Evolutionary conservation across 1,140 invertebrate genomes (phyloP), one percentile per base, ranked within the genome.

Genomic region (Trichomalopsis sarcophagae): DNA sequence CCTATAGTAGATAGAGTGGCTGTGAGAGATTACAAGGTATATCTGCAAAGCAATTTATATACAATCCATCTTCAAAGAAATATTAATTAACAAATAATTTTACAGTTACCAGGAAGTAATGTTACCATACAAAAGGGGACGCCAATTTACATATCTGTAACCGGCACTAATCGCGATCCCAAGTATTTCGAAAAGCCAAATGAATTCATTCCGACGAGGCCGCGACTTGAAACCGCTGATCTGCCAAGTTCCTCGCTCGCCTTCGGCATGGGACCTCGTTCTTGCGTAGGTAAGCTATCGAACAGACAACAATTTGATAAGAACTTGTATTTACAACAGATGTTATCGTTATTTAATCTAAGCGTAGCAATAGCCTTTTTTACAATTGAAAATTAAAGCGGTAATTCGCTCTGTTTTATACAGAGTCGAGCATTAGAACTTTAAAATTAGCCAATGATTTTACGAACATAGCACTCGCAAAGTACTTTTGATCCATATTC

Each of bases 1-100:
- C 95, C 95, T 4, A 88, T 94, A 2, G 91, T 94, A 80, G 94
- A 93, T 62, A 89, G 95, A 87, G 89, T 91, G 66, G 85, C 94
- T 0, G 88, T 89, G 1, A 87, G 91, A 81, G 92, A 92, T 87
- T 93, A 91, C 33, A 66, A 88, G 55, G 90, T 91, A 88, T 69
- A 27, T 27, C 27, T 27, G 6, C 9, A 77, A 55, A 21, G 3
- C 11, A 44, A 44, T 76, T 44, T 47, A 2, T 40, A 47, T 44
- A 78, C 6, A 62, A 55, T 50, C 17, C n/a, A 17, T 75, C 5
- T 73, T 73, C 40, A 74, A 55, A 55, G 17, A 1, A 55, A 74
- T 75, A 82, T 82, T 1, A 69, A 0, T 82, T 73, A 75, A 11
- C 36, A 55, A 27, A 40, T 75, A 44, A 75, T 36, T 80, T 55